These are phyloP conservation scores for Scaptomyza polygonia DNA, from an alignment of 2,888 invertebrate species.

Conservation along the genomic window DNA sequence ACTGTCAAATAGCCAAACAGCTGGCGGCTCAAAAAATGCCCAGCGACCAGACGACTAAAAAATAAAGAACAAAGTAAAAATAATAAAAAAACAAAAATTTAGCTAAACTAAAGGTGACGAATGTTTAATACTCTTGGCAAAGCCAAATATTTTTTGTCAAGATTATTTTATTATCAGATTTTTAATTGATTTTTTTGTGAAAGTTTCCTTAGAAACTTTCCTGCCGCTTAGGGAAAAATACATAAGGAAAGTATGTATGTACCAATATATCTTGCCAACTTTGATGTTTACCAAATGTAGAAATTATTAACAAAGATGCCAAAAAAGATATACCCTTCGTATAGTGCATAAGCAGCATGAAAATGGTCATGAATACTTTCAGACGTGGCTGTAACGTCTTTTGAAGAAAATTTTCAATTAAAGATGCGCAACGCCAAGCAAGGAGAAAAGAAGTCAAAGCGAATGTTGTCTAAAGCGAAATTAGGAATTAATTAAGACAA, in stretches of 20 bases:
- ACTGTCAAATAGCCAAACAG: constrained; percentile 75
- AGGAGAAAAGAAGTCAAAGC: constrained; percentile 72
- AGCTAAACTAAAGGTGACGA: neutral
- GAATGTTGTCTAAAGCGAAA: constrained; percentile 60
- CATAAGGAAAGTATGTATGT: neutral
- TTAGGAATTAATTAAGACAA: constrained; percentile 79
- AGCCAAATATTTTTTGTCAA: too few relatives aligned
- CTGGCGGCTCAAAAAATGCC: constrained; percentile 39
- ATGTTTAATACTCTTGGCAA: constrained; percentile 1
- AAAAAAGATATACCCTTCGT: neutral
- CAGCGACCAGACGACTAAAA: constrained; percentile 15
- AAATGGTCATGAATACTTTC: constrained; percentile 53
- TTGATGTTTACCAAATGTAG: too few relatives aligned
- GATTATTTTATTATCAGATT: too few relatives aligned
- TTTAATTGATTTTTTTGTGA: too few relatives aligned
- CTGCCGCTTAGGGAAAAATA: too few relatives aligned
- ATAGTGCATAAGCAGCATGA: neutral
- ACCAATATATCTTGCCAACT: neutral
- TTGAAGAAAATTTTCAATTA: constrained; percentile 77
- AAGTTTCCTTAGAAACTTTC: too few relatives aligned
- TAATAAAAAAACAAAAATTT: neutral
- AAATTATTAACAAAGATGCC: neutral
- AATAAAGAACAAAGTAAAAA: constrained; percentile 1
- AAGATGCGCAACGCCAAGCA: constrained; percentile 50
- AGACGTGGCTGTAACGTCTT: constrained; percentile 37